Conservation (phyloP, 2,888 invertebrate species). For the Melinaea marsaeus region DNA sequence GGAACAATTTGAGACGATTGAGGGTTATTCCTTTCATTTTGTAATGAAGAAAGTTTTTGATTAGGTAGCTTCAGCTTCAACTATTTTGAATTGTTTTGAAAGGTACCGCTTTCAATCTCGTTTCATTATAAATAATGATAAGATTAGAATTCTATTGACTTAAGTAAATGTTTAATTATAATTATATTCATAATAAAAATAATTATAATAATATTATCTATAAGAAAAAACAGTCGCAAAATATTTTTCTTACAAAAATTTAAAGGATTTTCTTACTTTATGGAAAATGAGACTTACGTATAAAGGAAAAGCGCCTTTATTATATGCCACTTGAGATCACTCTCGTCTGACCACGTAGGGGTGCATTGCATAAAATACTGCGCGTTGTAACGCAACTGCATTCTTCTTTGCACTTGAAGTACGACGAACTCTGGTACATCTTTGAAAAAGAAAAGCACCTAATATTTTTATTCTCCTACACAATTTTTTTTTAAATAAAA, state of each 20-base stretch:
- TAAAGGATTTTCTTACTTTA: constrained; percentile 3
- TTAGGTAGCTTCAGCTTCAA: constrained; percentile 10
- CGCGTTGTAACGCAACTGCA: constrained; percentile 72
- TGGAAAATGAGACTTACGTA: constrained; percentile 67
- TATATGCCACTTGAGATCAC: constrained; percentile 83
- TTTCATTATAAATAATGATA: no score
- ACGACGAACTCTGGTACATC: constrained; percentile 88
- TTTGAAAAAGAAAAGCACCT: constrained; percentile 46
- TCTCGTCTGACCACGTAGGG: constrained; percentile 83
- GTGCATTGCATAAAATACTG: constrained; percentile 84
- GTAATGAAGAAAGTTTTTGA: constrained; percentile 21
- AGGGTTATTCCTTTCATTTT: background rate
- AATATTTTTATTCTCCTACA: background rate
- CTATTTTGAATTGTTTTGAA: constrained; percentile 11
- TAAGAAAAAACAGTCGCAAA: background rate
- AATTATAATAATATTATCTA: no score
- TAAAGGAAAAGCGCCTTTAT: constrained; percentile 86
- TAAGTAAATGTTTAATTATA: no score
- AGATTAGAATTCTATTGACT: no score
- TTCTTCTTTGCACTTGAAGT: constrained; percentile 78
- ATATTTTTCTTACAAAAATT: background rate
- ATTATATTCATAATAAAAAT: no score
- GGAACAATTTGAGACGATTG: constrained; percentile 4
- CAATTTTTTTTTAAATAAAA: constrained; percentile 1
- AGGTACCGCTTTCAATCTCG: background rate